Conservation (phyloP, 2,113 vertebrate species). For the Micromys minutus region DNA sequence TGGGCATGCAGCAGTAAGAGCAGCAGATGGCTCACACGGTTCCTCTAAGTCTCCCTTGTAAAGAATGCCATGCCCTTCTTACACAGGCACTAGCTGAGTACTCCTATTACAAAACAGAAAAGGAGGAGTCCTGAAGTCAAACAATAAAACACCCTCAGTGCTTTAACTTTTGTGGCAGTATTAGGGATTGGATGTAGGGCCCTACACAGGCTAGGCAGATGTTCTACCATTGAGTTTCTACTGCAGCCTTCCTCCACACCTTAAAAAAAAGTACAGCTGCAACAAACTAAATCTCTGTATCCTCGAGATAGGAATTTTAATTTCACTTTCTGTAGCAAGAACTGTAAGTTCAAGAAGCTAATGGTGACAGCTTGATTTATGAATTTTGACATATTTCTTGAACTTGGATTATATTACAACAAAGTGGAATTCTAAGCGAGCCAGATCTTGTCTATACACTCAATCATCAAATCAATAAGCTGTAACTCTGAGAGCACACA, state of each 20-base stretch:
- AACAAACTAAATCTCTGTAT: neutral
- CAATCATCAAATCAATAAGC: constrained; percentile 71
- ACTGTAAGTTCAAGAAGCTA: constrained; percentile 59
- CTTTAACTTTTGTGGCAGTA: neutral
- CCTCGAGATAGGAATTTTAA: constrained; percentile 55
- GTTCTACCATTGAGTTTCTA: neutral
- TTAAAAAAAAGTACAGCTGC: constrained; percentile 38
- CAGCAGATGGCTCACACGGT: fast-evolving
- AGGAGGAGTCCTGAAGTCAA: neutral
- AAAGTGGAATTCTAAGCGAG: constrained; percentile 80
- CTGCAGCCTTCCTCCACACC: neutral
- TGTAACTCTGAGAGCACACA: neutral
- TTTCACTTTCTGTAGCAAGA: constrained; percentile 71
- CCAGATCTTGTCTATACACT: constrained; percentile 76
- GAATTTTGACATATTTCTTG: constrained; percentile 73
- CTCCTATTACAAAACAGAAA: neutral
- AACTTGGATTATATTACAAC: constrained; percentile 72
- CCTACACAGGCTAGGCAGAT: neutral
- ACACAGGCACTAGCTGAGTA: neutral
- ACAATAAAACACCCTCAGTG: neutral
- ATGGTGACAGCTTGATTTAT: constrained; percentile 74
- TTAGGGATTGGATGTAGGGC: neutral
- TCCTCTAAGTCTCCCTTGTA: neutral
- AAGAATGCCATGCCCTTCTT: neutral
- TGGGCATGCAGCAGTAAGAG: fast-evolving